Evolutionary conservation across 2,113 vertebrate genomes (phyloP).

Genomic region (Chitala chitala): DNA sequence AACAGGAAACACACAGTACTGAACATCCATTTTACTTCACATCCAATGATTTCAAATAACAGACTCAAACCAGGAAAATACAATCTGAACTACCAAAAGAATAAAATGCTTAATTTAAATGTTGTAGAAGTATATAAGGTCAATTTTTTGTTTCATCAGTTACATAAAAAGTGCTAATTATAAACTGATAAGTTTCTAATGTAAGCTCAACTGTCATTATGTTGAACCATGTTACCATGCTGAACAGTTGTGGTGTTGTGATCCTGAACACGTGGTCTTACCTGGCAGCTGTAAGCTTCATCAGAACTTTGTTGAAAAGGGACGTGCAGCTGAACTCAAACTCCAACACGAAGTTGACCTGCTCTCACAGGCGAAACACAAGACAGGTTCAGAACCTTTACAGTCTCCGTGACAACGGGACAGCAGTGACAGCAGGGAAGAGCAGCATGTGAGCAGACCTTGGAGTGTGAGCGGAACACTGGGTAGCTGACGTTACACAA

Average conservation of each 20-base stretch:
- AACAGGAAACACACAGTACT: not conserved
- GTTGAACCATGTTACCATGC: not conserved
- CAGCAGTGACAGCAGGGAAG: not conserved
- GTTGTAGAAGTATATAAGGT: too few relatives aligned
- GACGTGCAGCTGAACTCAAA: slow-evolving; percentile 85
- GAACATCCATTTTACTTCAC: too few relatives aligned
- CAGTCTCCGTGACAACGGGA: not conserved
- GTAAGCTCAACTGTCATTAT: too few relatives aligned
- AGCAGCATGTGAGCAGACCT: slow-evolving; percentile 54
- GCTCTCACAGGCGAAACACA: slow-evolving; percentile 15
- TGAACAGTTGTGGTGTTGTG: not conserved
- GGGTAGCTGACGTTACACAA: slow-evolving; percentile 80
- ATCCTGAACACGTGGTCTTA: slow-evolving; percentile 39
- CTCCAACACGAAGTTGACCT: slow-evolving; percentile 84
- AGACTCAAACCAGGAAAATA: too few relatives aligned
- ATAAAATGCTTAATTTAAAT: too few relatives aligned
- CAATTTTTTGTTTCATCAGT: too few relatives aligned
- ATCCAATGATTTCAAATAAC: too few relatives aligned
- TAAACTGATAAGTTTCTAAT: too few relatives aligned
- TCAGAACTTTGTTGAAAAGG: slow-evolving; percentile 67
- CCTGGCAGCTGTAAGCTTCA: slow-evolving; percentile 73
- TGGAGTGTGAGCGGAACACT: slow-evolving; percentile 75
- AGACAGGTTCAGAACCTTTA: not conserved
- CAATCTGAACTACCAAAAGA: too few relatives aligned
- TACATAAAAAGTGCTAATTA: too few relatives aligned